Conservation (phyloP, 2,888 invertebrate genomes). For the Tinea semifulvella region DNA sequence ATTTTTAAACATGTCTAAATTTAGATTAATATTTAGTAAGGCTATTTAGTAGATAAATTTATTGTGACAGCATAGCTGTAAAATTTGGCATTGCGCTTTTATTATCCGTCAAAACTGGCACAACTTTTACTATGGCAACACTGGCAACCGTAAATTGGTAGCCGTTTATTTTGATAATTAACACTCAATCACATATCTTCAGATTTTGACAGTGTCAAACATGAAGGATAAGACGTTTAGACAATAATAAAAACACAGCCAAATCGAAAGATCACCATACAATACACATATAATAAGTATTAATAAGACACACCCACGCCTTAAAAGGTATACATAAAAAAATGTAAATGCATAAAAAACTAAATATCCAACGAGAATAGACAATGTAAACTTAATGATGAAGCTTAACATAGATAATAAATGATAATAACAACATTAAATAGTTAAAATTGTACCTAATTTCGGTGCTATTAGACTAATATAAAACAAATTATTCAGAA, state of each 20-base stretch:
- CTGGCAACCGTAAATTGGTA: too few relatives aligned
- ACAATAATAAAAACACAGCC: not conserved
- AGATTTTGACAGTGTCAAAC: too few relatives aligned
- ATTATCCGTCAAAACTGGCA: not conserved
- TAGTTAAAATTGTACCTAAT: slow-evolving; percentile 1
- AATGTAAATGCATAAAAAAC: slow-evolving; percentile 30
- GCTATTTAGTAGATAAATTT: slow-evolving; percentile 36
- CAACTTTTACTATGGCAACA: too few relatives aligned
- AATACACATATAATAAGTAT: too few relatives aligned
- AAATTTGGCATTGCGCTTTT: slow-evolving; percentile 1
- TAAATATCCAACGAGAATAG: slow-evolving; percentile 30
- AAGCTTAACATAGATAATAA: slow-evolving; percentile 19
- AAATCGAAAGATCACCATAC: too few relatives aligned
- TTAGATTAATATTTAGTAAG: slow-evolving; percentile 51
- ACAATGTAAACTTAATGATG: slow-evolving; percentile 48
- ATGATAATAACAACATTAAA: not conserved
- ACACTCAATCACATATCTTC: too few relatives aligned
- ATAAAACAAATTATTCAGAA: not conserved
- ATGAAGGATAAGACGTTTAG: not conserved
- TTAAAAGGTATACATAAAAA: slow-evolving; percentile 7
- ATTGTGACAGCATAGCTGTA: slow-evolving; percentile 3
- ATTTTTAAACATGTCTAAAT: slow-evolving; percentile 29
- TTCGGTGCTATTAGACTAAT: slow-evolving; percentile 5
- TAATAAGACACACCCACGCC: slow-evolving; percentile 15
- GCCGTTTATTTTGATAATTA: too few relatives aligned